Evolutionary conservation across 2,888 invertebrate genomes (phyloP), one percentile per base, ranked within the genome.

Genomic region (Tyria jacobaeae): DNA sequence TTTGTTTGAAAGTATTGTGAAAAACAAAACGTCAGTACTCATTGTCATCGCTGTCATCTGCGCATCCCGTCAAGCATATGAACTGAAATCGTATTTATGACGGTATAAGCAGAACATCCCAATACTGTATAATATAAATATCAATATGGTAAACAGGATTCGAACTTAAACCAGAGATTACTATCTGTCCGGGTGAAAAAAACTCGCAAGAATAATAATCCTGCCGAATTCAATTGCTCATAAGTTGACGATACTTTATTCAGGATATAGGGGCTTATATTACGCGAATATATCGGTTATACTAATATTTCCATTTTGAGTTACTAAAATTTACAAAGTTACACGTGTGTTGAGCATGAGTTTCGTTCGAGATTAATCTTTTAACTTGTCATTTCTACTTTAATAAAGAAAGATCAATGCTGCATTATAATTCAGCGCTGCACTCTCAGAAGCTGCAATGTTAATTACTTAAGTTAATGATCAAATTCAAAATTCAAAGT

Each of bases 171-270:
- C 52, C 67, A 55, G 10, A 62, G 77, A 78, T 80, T 73, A 77
- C 81, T 75, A 80, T 80, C 70, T 74, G 68, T 67, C 62, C 61
- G 56, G 47, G 55, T 68, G 66, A 12, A 44, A 68, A 72, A 67
- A 67, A 60, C 48, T 64, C 70, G 61, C 68, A 60, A 60, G 71
- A 74, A 74, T 71, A 73, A 80, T 78, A 80, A 73, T 80, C 78
- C 73, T 54, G 68, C 62, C 64, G 62, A 66, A 76, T 80, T 81
- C 73, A 75, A 80, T 76, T 65, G 78, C 68, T 80, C 78, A 75
- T 76, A 80, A 79, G 68, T 81, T 71, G 67, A 76, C 75, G 76
- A 75, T 76, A 79, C 65, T 78, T 68, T 79, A 76, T 74, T 64
- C 72, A 63, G 68, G 60, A 69, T 70, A 75, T 70, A 57, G 70